Base-by-base conservation (phyloP, 2,113 vertebrate genomes). In the Centropristis striata region DNA sequence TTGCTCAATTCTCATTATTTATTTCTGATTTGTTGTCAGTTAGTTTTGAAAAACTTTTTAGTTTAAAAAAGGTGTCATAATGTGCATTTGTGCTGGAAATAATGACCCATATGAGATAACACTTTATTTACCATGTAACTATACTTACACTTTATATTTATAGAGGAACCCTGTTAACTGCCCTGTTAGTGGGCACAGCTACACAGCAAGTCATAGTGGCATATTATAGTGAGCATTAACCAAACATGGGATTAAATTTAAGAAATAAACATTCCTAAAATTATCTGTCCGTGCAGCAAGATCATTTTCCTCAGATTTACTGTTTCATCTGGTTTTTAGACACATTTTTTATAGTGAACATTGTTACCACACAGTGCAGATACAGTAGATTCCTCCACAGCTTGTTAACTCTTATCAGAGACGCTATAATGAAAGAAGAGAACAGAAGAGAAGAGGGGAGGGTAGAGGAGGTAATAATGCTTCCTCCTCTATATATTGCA, bases 391-490 rank as follows among this genome's bases (percentile, higher is more conserved):
- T 71, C 27, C 49, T 58, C 46, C 49, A 41, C 63, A 64, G 81
- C 74, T 41, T 78, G 27, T 85, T 84, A 83, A 66, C 46, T 58
- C 44, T 68, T 68, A 59, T 53, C 53, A 58, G 25, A 42, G 8
- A 70, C 50, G 13, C 20, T 18, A n/a, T 86, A 79, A 64, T 81
- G 59, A 87, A 81, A 37, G 41, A 70, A n/a, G n/a, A n/a, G n/a
- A n/a, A n/a, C n/a, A n/a, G n/a, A 75, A 80, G 27, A 18, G 28
- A 67, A 44, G 47, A 20, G 27, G 46, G 44, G 32, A 58, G 21
- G 25, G n/a, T n/a, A n/a, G 66, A 46, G 60, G 47, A 13, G 5
- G 47, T 70, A 55, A 75, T 77, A 75, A 71, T 75, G 61, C 44
- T 47, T 64, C 23, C 42, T 53, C 18, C 39, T 1, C 42, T 46